Base-by-base conservation (phyloP, 2,888 invertebrate species). In the Meteorus cinctellus region DNA sequence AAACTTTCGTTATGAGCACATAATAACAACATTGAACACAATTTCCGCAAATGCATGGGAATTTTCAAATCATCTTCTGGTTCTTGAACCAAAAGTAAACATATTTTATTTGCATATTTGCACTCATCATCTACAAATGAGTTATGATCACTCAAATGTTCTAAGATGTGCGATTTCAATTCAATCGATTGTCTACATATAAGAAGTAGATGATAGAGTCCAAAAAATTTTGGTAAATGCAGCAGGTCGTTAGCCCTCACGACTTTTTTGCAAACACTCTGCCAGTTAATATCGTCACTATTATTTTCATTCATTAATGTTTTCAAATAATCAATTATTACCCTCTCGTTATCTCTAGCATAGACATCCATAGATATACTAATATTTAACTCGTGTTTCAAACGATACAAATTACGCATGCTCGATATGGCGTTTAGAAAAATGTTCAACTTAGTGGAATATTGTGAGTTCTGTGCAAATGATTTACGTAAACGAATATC, bases 321-420 rank as follows among this genome's bases (percentile, higher is more conserved):
- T 24, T 24, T 55, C 31, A 84, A 77, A 59, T 81, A 85, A 45
- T 80, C 77, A 10, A 80, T 34, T 41, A 88, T 67, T 65, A 84
- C 75, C 69, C 78, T 16, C 31, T 79, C 36, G 31, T 83, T 86
- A 29, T 79, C 65, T 6, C 63, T 78, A 48, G 79, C 73, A 77
- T 83, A 87, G 62, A 84, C 80, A 4, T 68, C 55, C 4, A 79
- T 29, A 19, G 79, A 77, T 45, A 86, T 51, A 69, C 74, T 68
- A 69, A 87, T 78, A 12, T 82, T 70, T 51, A 84, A 85, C 48
- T 85, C 79, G 55, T 79, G 82, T 19, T 81, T 82, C 51, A 88
- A 79, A 31, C 74, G 24, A 59, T 85, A 85, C 1, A 85, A 59
- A 27, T 81, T 77, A 55, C 81, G 83, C 27, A 86, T 74, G 66